These are phyloP conservation scores for Chrysotoxum bicinctum DNA, from an alignment of 2,888 invertebrate genomes.

Conservation along the genomic window DNA sequence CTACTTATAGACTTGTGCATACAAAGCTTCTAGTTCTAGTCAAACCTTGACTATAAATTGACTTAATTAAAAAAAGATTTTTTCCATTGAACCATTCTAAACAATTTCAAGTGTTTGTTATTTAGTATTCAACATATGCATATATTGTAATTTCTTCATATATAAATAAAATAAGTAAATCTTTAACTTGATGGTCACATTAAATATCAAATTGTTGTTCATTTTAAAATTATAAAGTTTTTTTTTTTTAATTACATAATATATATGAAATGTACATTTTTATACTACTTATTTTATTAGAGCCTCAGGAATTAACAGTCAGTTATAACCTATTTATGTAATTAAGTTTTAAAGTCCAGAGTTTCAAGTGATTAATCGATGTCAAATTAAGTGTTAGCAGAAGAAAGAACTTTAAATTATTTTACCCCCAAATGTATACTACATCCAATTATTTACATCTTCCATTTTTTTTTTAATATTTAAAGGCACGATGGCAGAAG, in stretches of 20 bases:
- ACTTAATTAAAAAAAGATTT: too few species aligned
- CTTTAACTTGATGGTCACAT: background rate
- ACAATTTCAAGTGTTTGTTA: background rate
- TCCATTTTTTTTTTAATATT: background rate
- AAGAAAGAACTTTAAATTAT: background rate
- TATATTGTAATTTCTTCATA: background rate
- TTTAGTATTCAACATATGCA: background rate
- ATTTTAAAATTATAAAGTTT: background rate
- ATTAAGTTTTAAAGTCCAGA: background rate
- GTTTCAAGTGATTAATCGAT: background rate
- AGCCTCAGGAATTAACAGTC: constrained; percentile 4
- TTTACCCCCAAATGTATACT: background rate
- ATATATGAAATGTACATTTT: background rate
- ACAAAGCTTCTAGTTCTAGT: too few species aligned
- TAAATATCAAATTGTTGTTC: background rate
- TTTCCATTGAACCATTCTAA: background rate
- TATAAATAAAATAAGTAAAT: background rate
- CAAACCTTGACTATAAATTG: too few species aligned
- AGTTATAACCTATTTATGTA: background rate
- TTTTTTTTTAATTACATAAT: background rate
- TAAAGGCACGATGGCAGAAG: background rate
- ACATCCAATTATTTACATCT: background rate
- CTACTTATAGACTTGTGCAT: too few species aligned
- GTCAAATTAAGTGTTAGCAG: background rate
- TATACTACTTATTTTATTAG: background rate